Evolutionary conservation across 2,888 invertebrate genomes (phyloP).

Genomic region (Zele albiditarsus): DNA sequence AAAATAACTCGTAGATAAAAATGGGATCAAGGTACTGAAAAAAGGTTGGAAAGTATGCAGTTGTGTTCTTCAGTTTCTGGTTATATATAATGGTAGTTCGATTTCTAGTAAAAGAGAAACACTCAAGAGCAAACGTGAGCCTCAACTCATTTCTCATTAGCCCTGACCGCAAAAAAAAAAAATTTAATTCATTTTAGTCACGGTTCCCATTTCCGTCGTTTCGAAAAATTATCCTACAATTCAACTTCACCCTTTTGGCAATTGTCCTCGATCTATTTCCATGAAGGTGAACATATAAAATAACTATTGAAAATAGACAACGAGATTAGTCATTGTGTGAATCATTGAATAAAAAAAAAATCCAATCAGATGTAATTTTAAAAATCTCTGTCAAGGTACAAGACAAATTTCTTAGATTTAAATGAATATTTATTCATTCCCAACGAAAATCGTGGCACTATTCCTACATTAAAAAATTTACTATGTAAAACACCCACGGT

Average conservation of each 20-base stretch:
- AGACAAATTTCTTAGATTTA: too few relatives aligned
- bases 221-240: neutral
- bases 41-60: slow-evolving; percentile 50
- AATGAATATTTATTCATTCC: too few relatives aligned
- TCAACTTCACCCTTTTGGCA: neutral
- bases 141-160: slow-evolving; percentile 22
- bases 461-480: too few relatives aligned
- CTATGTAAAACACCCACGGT: too few relatives aligned
- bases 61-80: slow-evolving; percentile 36
- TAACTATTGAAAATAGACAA: neutral
- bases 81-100: slow-evolving; percentile 33
- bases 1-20: slow-evolving; percentile 1
- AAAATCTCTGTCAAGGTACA: too few relatives aligned
- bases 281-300: neutral
- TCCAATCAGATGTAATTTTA: too few relatives aligned
- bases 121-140: slow-evolving; percentile 1
- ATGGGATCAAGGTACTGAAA: slow-evolving; percentile 40
- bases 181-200: neutral
- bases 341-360: neutral
- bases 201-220: neutral
- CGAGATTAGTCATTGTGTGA: neutral
- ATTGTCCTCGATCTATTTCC: neutral
- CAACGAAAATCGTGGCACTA: too few relatives aligned
- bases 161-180: neutral
- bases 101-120: slow-evolving; percentile 40